Evolutionary conservation across 2,888 invertebrate species (phyloP).

Genomic region (Drosophila limbata): DNA sequence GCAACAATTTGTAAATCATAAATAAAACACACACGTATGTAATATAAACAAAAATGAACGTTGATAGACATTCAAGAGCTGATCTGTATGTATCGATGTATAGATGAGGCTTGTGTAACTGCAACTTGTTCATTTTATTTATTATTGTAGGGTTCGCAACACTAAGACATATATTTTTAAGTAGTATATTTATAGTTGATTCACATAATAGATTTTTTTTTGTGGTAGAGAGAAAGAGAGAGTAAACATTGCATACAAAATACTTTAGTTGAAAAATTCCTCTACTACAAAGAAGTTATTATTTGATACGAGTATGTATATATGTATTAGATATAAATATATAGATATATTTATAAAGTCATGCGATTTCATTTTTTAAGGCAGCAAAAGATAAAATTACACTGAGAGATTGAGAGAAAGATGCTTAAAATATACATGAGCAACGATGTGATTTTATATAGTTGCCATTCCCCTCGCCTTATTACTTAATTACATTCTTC

Average conservation of each 20-base stretch:
- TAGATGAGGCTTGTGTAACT: conserved; percentile 75
- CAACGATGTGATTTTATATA: conserved; percentile 53
- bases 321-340: conserved; percentile 23
- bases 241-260: conserved; percentile 78
- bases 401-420: conserved; percentile 51
- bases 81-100: conserved; percentile 72
- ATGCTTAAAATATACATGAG: conserved; percentile 72
- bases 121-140: conserved; percentile 64
- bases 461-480: conserved; percentile 19
- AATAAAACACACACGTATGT: conserved; percentile 79
- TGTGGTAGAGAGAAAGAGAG: conserved; percentile 71
- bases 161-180: conserved; percentile 54
- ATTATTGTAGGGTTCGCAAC: conserved; percentile 64
- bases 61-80: conserved; percentile 74
- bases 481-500: conserved; percentile 69
- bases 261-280: conserved; percentile 74
- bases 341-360: conserved; percentile 47
- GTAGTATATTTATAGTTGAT: conserved; percentile 17
- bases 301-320: conserved; percentile 18
- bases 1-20: conserved; percentile 79
- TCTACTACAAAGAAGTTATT: conserved; percentile 63
- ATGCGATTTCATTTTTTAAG: conserved; percentile 61
- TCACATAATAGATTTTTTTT: conserved; percentile 31
- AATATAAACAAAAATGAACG: conserved; percentile 74
- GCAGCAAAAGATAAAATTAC: conserved; percentile 58